Evolutionary conservation across 2,797 vertebrate genomes (phyloP), one percentile per base, ranked within the genome.

Genomic region (Acanthurus lineatus): DNA sequence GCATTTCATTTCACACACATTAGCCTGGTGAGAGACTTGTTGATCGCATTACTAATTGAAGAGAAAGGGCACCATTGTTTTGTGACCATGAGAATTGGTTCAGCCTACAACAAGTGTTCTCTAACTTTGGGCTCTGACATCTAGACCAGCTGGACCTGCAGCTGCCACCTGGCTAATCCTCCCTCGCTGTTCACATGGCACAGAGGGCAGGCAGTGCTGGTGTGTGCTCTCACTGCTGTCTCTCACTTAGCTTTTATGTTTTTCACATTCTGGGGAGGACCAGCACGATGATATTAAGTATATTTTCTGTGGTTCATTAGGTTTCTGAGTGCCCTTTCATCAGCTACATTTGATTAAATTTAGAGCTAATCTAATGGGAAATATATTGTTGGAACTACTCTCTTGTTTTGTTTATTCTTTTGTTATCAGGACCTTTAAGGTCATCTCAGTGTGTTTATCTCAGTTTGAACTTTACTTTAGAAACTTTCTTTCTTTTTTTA

Each of bases 101-200:
- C 51, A 19, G 63, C 3, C 45, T 73, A 67, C 82, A 79, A 65
- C 82, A 86, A 86, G 83, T 81, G 88, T 84, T 91, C 81, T 79
- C 57, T 74, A 77, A 86, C 73, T 82, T 76, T 76, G 81, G 73
- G 53, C 63, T 79, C 49, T 87, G 88, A 88, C 83, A 87, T 76
- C 42, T 56, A 12, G 73, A 81, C 81, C 86, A 88, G 82, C 82
- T 82, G 80, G 83, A 77, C 52, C 74, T 44, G 76, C 89, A 87
- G 88, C 90, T 92, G 92, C 80, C 84, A 80, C 75, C 83, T 75
- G 76, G 65, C 63, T 86, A 79, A 90, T 89, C 84, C 86, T 10
- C 70, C 82, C 69, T 48, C 2, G 28, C 73, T 69, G 79, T 68
- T 81, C 47, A 82, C 86, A 81, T 48, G 72, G 71, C 71, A 65